Evolutionary conservation across 2,888 invertebrate species (phyloP).

Genomic region (Dryomyza anilis): DNA sequence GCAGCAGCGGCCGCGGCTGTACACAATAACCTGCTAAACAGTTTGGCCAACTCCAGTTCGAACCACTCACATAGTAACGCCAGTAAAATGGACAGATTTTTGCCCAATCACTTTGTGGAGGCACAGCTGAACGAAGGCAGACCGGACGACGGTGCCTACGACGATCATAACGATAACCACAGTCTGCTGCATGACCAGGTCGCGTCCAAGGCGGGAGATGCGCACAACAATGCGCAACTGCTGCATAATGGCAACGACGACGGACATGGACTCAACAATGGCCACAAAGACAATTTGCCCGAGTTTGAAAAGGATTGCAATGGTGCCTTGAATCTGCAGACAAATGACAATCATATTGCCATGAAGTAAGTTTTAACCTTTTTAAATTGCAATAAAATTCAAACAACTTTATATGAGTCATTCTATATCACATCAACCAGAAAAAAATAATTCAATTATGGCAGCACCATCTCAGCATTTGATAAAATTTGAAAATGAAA

Average conservation of each 20-base stretch:
- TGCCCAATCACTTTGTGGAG: slow-evolving; percentile 60
- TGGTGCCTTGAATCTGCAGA: slow-evolving; percentile 52
- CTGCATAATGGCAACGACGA: slow-evolving; percentile 17
- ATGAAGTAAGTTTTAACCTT: slow-evolving; percentile 49
- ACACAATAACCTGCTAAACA: slow-evolving; percentile 48
- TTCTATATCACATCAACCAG: no score
- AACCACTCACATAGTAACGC: slow-evolving; percentile 50
- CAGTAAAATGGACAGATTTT: slow-evolving; percentile 54
- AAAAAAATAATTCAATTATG: no score
- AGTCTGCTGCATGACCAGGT: slow-evolving; percentile 44
- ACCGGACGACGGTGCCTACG: no score
- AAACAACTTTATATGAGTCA: neutral
- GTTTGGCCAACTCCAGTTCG: slow-evolving; percentile 46
- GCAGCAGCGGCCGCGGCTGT: slow-evolving; percentile 33
- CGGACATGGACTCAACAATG: slow-evolving; percentile 9
- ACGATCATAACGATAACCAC: slow-evolving; percentile 43
- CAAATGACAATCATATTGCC: slow-evolving; percentile 51
- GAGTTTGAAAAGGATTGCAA: slow-evolving; percentile 52
- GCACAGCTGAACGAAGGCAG: slow-evolving; percentile 53
- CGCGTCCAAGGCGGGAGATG: no score
- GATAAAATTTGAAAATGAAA: no score
- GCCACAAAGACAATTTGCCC: slow-evolving; percentile 21
- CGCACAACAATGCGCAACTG: neutral
- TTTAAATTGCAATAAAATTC: neutral
- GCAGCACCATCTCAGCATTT: no score